Evolutionary conservation across 1,140 invertebrate genomes (phyloP).

Genomic region (Agrilus planipennis): DNA sequence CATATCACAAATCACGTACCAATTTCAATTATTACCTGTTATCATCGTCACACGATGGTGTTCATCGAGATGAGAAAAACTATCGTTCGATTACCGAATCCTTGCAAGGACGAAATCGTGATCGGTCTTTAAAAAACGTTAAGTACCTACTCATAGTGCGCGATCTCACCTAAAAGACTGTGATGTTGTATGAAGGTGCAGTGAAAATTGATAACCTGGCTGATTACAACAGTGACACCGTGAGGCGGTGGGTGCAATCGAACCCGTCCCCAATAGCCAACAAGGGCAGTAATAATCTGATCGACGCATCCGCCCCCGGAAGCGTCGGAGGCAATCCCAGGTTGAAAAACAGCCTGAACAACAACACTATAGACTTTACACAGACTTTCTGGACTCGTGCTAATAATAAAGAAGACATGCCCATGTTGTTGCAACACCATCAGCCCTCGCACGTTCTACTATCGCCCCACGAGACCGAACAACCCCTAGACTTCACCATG

Average conservation of each 20-base stretch:
- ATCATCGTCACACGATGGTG: no score
- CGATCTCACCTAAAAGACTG: no score
- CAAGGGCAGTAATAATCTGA: slow-evolving; percentile 23
- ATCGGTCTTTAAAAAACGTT: no score
- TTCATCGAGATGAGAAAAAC: no score
- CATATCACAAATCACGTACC: no score
- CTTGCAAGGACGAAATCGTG: no score
- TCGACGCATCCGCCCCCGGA: slow-evolving; percentile 14
- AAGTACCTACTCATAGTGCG: no score
- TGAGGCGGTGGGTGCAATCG: slow-evolving; percentile 33
- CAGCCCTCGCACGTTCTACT: slow-evolving; percentile 30
- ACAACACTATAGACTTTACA: slow-evolving; percentile 31
- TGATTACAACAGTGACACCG: slow-evolving; percentile 33
- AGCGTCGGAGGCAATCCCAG: no score
- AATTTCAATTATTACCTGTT: no score
- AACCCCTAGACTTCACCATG: slow-evolving; percentile 38
- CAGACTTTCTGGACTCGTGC: slow-evolving; percentile 23
- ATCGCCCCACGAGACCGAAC: slow-evolving; percentile 26
- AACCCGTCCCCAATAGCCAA: slow-evolving; percentile 29
- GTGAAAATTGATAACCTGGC: slow-evolving; percentile 30
- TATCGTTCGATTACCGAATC: no score
- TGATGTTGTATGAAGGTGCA: not conserved
- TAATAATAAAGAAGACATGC: slow-evolving; percentile 28
- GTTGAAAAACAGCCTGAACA: slow-evolving; percentile 23
- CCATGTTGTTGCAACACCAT: slow-evolving; percentile 34